These are phyloP conservation scores for Phylloscopus collybita DNA, from an alignment of 2,797 vertebrate species.

Conservation along the genomic window DNA sequence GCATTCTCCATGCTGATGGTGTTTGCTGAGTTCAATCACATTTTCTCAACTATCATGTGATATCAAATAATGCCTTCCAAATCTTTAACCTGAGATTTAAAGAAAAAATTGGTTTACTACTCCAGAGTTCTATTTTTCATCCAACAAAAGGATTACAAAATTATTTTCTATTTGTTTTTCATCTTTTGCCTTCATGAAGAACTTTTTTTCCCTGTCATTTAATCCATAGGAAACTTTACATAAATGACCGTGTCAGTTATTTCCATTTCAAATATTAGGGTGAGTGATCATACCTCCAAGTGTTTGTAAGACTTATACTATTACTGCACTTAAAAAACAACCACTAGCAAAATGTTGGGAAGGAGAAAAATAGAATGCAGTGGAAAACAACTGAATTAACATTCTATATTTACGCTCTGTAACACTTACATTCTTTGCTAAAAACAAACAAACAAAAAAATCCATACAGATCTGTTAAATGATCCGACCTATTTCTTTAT, in stretches of 20 bases:
- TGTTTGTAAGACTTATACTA: neutral
- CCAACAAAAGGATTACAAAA: neutral
- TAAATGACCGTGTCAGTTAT: neutral
- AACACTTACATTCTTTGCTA: neutral
- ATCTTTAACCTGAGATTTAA: neutral
- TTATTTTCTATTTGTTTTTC: neutral
- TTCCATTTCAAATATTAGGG: neutral
- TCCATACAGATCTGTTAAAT: neutral
- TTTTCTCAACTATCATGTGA: neutral
- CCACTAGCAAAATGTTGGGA: neutral
- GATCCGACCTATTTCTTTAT: conserved; percentile 31
- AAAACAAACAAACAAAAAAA: neutral
- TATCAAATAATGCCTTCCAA: neutral
- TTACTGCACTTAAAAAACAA: neutral
- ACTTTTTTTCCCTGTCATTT: neutral
- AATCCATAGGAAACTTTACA: neutral
- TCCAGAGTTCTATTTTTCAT: neutral
- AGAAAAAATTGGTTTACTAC: neutral
- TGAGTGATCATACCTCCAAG: neutral
- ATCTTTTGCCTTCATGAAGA: neutral
- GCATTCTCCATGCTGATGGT: neutral
- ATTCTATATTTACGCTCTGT: neutral
- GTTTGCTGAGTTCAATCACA: neutral
- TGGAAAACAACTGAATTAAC: neutral
- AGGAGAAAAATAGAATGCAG: neutral